These are phyloP conservation scores for Ophthalmotilapia sp. DNA, from an alignment of 2,113 vertebrate species.

Conservation along the genomic window DNA sequence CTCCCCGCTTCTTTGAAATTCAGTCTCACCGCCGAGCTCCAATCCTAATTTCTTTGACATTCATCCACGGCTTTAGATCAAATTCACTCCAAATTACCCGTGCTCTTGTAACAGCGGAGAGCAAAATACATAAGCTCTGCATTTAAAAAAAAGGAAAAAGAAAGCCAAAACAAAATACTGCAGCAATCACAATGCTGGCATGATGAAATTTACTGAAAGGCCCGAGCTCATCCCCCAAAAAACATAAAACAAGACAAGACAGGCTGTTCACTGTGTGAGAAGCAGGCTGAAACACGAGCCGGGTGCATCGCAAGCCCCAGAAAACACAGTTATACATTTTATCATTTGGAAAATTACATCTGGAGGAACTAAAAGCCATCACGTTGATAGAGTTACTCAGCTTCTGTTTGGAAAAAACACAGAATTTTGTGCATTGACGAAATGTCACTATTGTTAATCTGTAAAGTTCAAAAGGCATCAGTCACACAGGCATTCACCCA, in stretches of 20 bases:
- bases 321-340: not conserved
- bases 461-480: not conserved
- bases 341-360: not conserved
- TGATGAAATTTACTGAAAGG: constrained; percentile 20
- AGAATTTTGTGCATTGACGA: not conserved
- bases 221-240: not conserved
- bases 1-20: not conserved
- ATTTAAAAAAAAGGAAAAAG: not conserved
- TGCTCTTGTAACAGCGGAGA: not conserved
- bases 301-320: not conserved
- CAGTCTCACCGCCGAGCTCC: not conserved
- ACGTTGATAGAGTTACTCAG: not conserved
- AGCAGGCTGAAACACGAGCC: not conserved
- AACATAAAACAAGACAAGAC: not conserved
- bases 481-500: not conserved
- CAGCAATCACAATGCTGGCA: not conserved
- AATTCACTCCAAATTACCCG: not conserved
- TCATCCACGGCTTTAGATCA: not conserved
- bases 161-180: not conserved
- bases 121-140: not conserved
- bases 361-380: not conserved
- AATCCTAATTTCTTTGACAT: not conserved
- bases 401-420: not conserved
- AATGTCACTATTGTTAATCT: not conserved
- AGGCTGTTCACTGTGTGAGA: not conserved